Evolutionary conservation across 2,113 vertebrate species (phyloP).

Genomic region (Protobothrops flavoviridis): DNA sequence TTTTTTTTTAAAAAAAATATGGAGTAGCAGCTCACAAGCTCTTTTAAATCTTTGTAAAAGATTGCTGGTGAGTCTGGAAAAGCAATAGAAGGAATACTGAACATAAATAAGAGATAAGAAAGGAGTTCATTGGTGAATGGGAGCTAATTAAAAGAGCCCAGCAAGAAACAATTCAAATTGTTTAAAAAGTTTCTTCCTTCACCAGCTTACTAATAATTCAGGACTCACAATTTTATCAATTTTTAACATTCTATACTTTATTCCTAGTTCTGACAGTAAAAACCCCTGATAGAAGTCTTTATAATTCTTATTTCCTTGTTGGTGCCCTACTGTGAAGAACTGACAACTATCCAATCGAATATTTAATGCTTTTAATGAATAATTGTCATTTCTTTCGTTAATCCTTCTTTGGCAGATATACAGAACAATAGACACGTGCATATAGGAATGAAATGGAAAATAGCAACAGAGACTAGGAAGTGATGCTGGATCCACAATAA

Average conservation of each 20-base stretch:
- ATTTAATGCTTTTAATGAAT: not conserved
- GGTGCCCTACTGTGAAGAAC: not conserved
- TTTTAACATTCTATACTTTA: not conserved
- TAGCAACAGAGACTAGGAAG: not conserved
- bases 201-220: not conserved
- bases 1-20: not conserved
- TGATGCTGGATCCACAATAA: not conserved
- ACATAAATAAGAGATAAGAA: not conserved
- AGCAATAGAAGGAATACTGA: not conserved
- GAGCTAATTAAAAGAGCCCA: not conserved
- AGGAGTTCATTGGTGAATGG: not conserved
- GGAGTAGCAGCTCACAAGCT: not conserved
- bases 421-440: not conserved
- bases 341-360: not conserved
- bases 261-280: not conserved
- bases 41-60: not conserved
- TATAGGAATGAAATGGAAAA: not conserved
- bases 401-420: not conserved
- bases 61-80: not conserved
- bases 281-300: not conserved
- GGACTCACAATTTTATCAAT: not conserved
- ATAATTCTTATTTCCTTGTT: not conserved
- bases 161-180: not conserved
- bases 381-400: not conserved
- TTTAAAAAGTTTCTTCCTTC: not conserved